Percentiles rank a stretch among this genome's conserved stretches.
Evolutionary conservation across 2,113 vertebrate genomes (phyloP).

Genomic region (Gobio gobio): DNA sequence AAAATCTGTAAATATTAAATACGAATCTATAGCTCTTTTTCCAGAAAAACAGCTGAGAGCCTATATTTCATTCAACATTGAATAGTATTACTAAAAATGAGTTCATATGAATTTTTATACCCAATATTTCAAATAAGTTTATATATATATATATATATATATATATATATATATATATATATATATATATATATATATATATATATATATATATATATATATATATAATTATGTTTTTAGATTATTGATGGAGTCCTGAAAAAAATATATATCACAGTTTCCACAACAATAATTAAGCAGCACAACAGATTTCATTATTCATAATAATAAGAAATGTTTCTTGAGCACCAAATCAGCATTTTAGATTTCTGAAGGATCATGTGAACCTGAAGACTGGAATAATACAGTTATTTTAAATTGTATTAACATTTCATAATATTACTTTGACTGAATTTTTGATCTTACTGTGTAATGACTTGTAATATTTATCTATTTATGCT

Average conservation of each 20-base stretch:
- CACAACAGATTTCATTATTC: neutral
- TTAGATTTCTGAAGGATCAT: neutral
- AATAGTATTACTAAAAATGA: neutral
- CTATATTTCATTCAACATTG: neutral
- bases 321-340: neutral
- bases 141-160: too few relatives aligned
- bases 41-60: neutral
- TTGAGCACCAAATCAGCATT: neutral
- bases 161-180: too few relatives aligned
- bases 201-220: too few relatives aligned
- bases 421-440: neutral
- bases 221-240: too few relatives aligned
- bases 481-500: too few relatives aligned
- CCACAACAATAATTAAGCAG: neutral
- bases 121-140: too few relatives aligned
- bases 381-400: neutral
- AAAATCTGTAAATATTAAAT: neutral
- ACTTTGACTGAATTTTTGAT: neutral
- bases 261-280: neutral
- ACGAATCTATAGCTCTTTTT: neutral
- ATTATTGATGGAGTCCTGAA: too few relatives aligned
- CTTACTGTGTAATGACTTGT: neutral
- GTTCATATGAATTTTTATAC: neutral
- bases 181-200: too few relatives aligned
- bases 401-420: neutral